These are phyloP conservation scores for Marmota flaviventris DNA, from an alignment of 2,113 vertebrate genomes.

Conservation along the genomic window DNA sequence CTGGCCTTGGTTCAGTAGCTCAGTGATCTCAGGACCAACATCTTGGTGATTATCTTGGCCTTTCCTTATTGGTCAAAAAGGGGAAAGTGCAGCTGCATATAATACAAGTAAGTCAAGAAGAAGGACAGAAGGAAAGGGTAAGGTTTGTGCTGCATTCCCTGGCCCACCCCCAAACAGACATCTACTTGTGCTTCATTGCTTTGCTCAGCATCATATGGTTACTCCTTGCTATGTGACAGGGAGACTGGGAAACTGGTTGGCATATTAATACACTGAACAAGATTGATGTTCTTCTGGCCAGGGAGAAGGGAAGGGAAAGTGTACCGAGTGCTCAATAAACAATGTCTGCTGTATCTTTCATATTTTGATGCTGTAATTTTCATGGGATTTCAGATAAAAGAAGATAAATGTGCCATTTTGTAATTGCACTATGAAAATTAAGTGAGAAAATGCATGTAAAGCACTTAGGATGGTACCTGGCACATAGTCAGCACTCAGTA, in stretches of 20 bases:
- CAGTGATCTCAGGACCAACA: background rate
- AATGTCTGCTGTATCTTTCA: background rate
- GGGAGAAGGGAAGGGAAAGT: background rate
- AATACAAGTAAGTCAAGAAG: background rate
- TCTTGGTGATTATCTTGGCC: background rate
- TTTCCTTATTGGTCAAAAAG: background rate
- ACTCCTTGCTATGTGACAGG: background rate
- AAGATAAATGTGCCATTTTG: background rate
- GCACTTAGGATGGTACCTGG: background rate
- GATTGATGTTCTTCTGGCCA: background rate
- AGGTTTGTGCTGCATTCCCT: background rate
- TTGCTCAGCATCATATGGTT: background rate
- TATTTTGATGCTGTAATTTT: slow-evolving; percentile 16
- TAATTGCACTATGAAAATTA: slow-evolving; percentile 40
- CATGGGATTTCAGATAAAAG: background rate
- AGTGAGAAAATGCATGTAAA: background rate
- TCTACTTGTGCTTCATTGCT: background rate
- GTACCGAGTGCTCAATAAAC: background rate
- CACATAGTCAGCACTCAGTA: background rate
- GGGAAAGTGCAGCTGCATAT: background rate
- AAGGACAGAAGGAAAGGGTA: background rate
- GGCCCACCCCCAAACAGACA: background rate
- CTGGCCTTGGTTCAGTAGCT: background rate
- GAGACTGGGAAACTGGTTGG: background rate
- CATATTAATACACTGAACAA: background rate